Evolutionary conservation across 1,140 invertebrate species (phyloP).

Genomic region (Drosophila lacteicornis): DNA sequence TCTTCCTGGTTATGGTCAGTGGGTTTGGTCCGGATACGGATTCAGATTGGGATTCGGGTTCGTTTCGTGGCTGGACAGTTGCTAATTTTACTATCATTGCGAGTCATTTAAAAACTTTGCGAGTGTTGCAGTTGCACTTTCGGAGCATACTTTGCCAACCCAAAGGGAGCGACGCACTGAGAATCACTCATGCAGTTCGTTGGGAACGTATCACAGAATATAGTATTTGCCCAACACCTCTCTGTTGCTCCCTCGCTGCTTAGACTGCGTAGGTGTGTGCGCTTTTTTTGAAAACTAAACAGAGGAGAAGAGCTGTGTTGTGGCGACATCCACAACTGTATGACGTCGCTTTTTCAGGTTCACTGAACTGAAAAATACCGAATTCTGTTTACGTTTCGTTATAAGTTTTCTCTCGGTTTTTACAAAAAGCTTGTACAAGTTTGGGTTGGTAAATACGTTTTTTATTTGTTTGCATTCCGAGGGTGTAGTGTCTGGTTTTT

Average conservation of each 20-base stretch:
- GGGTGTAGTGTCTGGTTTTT: constrained; percentile 17
- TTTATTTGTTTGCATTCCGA: constrained; percentile 27
- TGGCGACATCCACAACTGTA: constrained; percentile 44
- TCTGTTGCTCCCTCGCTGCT: not conserved
- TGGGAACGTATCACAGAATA: constrained; percentile 6
- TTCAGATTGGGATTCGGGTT: constrained; percentile 10
- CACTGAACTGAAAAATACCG: constrained; percentile 64
- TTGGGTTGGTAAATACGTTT: constrained; percentile 30
- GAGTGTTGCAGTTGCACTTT: constrained; percentile 47
- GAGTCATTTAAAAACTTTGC: constrained; percentile 48
- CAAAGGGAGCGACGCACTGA: constrained; percentile 28
- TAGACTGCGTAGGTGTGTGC: constrained; percentile 48
- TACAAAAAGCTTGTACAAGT: constrained; percentile 34
- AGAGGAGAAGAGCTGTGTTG: constrained; percentile 17
- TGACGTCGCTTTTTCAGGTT: constrained; percentile 63
- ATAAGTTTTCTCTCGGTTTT: constrained; percentile 32
- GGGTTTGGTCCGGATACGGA: constrained; percentile 20
- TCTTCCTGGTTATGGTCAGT: constrained; percentile 62
- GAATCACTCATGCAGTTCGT: constrained; percentile 67
- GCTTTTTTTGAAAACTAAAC: constrained; percentile 70
- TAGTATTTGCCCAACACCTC: not conserved
- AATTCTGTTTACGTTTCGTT: constrained; percentile 61
- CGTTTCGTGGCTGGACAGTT: constrained; percentile 32
- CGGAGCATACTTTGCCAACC: constrained; percentile 14
- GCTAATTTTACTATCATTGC: constrained; percentile 55